A percentile compares a stretch with the other conserved stretches of the same genome.
These are phyloP conservation scores for Muntiacus reevesi DNA, from an alignment of 2,113 vertebrate species.

Conservation along the genomic window DNA sequence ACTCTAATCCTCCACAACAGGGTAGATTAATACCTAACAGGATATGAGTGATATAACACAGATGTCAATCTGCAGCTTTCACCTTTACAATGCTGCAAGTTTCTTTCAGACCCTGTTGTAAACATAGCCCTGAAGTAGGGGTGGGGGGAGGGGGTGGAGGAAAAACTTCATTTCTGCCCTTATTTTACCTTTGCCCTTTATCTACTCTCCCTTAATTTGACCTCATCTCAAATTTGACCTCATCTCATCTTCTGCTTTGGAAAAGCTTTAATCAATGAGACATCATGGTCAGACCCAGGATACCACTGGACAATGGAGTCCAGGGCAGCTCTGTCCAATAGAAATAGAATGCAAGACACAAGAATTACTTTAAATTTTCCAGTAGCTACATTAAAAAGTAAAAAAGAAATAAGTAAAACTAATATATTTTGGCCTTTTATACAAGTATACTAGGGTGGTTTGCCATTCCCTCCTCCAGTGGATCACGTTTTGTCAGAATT, in stretches of 20 bases:
- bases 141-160: accelerated
- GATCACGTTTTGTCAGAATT: background rate
- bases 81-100: background rate
- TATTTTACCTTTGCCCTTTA: background rate
- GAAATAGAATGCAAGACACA: background rate
- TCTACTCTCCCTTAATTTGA: background rate
- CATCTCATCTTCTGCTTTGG: background rate
- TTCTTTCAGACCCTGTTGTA: background rate
- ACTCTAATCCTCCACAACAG: background rate
- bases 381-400: background rate
- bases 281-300: background rate
- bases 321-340: background rate
- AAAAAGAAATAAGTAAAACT: background rate
- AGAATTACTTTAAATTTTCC: background rate
- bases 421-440: background rate
- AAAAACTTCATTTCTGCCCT: background rate
- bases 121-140: background rate
- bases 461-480: background rate
- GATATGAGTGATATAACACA: background rate
- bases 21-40: background rate
- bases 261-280: background rate
- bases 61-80: background rate
- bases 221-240: background rate
- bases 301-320: background rate
- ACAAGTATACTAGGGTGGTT: background rate